Evolutionary conservation across 2,888 invertebrate genomes (phyloP), one percentile per base, ranked within the genome.

Genomic region (Julus scandinavius): DNA sequence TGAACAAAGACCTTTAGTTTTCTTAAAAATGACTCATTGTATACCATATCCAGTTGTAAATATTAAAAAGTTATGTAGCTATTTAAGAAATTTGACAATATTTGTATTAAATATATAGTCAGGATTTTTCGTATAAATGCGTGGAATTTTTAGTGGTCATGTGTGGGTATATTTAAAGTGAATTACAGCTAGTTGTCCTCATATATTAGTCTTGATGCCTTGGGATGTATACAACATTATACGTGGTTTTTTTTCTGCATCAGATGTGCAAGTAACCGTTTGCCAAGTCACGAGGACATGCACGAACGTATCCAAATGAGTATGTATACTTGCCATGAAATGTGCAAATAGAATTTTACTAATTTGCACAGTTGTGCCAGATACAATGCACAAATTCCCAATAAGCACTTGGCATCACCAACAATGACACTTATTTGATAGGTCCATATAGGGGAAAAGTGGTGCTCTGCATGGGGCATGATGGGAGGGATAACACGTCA

Each of bases 341-440:
- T 58, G 6, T 58, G 2, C 58, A 58, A 72, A 20, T 29, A 72
- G 7, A 29, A 72, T 20, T 72, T 72, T 5, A 49, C 72, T 72
- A 72, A 72, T 72, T 72, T 29, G 72, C 72, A 29, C 72, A 20
- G 72, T 72, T 20, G n/a, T n/a, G 72, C 20, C 72, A 72, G 72
- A 29, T 49, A 9, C 49, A 9, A 5, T 72, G 72, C 29, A 17
- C 72, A 72, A 29, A 72, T 72, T 17, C 9, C 72, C 72, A 29
- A 72, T 3, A 29, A 6, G 72, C 72, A 72, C 72, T 2, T 72
- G 20, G 63, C 63, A 9, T 20, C n/a, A 7, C 29, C 9, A 4
- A 9, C 29, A 20, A 6, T 72, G 72, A 11, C 72, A 72, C 20
- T 20, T 72, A 72, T 29, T 72, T 20, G 72, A 72, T 29, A 54